Evolutionary conservation across 2,113 vertebrate species (phyloP).

Genomic region (western clawed frog (Xenopus tropicalis)): UCB_Xtro_10.0 CM004446.2:32539001-32539500

Average conservation of each 20-base stretch:
- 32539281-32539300: neutral
- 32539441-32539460: slow-evolving; percentile 3
- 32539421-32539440: neutral
- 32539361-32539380: neutral
- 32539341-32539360: neutral
- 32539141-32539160: slow-evolving; percentile 6
- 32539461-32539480: neutral
- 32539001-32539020: slow-evolving; percentile 72
- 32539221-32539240: slow-evolving; percentile 10
- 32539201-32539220: neutral
- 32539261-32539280: slow-evolving; percentile 8
- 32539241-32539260: slow-evolving; percentile 41
- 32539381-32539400: neutral
- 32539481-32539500: too few species aligned
- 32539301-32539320: neutral
- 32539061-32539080: slow-evolving; percentile 3
- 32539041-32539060: slow-evolving; percentile 50
- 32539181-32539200: slow-evolving; percentile 7
- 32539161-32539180: slow-evolving; percentile 23
- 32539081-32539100: slow-evolving; percentile 25
- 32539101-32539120: slow-evolving; percentile 25
- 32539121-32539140: neutral
- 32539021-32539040: slow-evolving; percentile 67
- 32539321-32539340: neutral
- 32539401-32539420: neutral